Percentiles rank a stretch among this genome's conserved stretches.
phyloP scores from a whole-genome alignment of 2,113 vertebrate species.

The Balaeniceps rex region DNA sequence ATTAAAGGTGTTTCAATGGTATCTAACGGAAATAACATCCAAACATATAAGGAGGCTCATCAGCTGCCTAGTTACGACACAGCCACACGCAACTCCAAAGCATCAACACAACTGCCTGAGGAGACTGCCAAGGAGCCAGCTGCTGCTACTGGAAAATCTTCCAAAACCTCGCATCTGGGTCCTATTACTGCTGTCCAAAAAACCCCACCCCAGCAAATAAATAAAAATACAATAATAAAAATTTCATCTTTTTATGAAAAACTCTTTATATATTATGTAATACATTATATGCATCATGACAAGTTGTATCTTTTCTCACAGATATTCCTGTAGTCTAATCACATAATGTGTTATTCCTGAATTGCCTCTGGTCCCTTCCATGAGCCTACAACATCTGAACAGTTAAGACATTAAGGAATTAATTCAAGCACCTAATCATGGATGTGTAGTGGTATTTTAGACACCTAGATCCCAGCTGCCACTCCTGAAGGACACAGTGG shows the following conservation, averaged over 20 bases:
- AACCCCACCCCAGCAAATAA: neutral
- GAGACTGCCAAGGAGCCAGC: conserved; percentile 54
- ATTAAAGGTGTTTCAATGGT: neutral
- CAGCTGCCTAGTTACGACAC: conserved; percentile 8
- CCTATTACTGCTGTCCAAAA: conserved; percentile 16
- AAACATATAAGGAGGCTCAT: neutral
- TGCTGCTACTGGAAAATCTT: conserved; percentile 55
- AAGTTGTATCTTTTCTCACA: neutral
- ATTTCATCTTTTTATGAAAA: neutral
- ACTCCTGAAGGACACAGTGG: neutral
- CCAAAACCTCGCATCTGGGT: conserved; percentile 44
- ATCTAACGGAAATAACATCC: neutral
- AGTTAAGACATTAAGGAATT: neutral
- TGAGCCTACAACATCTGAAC: neutral
- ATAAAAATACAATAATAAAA: neutral
- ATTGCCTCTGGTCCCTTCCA: neutral
- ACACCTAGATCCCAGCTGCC: neutral
- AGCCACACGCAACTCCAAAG: conserved; percentile 30
- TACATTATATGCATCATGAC: too few species aligned
- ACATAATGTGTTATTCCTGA: neutral
- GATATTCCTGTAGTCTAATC: neutral
- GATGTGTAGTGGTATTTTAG: neutral
- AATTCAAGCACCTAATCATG: neutral
- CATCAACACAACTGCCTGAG: conserved; percentile 41
- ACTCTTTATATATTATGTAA: neutral